Base-by-base conservation (phyloP, 2,113 vertebrate species). In the Pimephales promelas region DNA sequence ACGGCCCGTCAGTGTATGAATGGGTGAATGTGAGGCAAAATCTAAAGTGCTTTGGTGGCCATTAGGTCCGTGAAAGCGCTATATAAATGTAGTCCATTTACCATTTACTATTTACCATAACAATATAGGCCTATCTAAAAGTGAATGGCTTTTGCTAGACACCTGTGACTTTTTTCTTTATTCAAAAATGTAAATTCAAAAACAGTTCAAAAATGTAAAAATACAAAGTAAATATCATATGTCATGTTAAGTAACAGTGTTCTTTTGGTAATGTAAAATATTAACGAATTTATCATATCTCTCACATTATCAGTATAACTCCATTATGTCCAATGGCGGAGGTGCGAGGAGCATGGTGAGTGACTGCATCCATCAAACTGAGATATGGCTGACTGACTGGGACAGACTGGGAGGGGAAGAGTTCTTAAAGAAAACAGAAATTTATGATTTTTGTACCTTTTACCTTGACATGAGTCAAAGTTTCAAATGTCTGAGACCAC, bases 311-410 rank as follows among this genome's bases (percentile, higher is more conserved):
- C 79, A 70, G 62, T 56, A 81, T 20, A 34, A 5, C 11, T 70
- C 75, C 16, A 28, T 28, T 28, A 20, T 24, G 18, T 11, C 47
- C 28, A 40, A 54, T 8, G 47, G 31, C 16, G 31, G 20, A 54
- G 62, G 28, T 24, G 64, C 56, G 47, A 43, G 40, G 57, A 71
- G 8, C 54, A 64, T 20, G 83, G 91, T 93, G 66, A 92, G 92
- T 90, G 22, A 74, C 47, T 18, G 2, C 54, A 9, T 45, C 8
- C 49, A 10, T 28, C 22, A 54, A 18, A n/a, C 16, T 20, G 10
- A 70, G 61, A 57, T 26, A 45, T 75, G 80, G 5, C 52, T 74
- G 16, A 43, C 28, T 28, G 8, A 2, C 54, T 28, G 43, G 2
- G 9, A 20, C 49, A 24, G 49, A 18, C 49, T 10, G 49, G 68